A percentile compares a stretch with the other conserved stretches of the same genome.
Conservation (phyloP, 2,888 invertebrate genomes). For the Pseudococcus viburni region DNA sequence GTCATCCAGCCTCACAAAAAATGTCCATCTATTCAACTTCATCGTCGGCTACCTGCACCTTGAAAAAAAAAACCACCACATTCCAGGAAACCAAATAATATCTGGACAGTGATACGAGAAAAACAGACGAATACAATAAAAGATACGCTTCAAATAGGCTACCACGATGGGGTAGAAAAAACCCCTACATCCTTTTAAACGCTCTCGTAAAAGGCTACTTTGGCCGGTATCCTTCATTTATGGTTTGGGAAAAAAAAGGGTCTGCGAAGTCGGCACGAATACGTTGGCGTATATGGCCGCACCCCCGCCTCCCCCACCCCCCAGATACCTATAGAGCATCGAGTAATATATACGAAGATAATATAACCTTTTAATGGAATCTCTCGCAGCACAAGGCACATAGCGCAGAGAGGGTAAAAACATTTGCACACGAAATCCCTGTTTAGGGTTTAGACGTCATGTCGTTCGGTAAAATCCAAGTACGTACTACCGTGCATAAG, state of each 20-base stretch:
- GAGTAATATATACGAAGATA: constrained; percentile 54
- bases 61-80: background rate
- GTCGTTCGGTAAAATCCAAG: constrained; percentile 64
- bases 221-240: background rate
- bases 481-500: constrained; percentile 59
- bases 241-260: background rate
- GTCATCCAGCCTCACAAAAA: background rate
- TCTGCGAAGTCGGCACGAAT: background rate
- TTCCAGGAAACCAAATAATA: background rate
- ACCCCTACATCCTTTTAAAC: background rate
- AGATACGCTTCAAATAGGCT: background rate
- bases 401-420: constrained; percentile 55
- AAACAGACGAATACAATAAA: background rate
- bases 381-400: background rate
- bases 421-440: constrained; percentile 60
- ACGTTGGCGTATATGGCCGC: background rate
- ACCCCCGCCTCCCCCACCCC: background rate
- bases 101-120: too few relatives aligned
- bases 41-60: background rate
- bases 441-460: constrained; percentile 65
- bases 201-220: constrained; percentile 10
- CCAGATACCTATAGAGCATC: background rate
- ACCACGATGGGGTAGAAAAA: background rate
- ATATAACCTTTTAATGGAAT: constrained; percentile 66
- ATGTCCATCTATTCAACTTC: background rate